These are phyloP conservation scores for Pachyseris speciosa DNA, from an alignment of 64 coral and sea anemone species.

Conservation along the genomic window DNA sequence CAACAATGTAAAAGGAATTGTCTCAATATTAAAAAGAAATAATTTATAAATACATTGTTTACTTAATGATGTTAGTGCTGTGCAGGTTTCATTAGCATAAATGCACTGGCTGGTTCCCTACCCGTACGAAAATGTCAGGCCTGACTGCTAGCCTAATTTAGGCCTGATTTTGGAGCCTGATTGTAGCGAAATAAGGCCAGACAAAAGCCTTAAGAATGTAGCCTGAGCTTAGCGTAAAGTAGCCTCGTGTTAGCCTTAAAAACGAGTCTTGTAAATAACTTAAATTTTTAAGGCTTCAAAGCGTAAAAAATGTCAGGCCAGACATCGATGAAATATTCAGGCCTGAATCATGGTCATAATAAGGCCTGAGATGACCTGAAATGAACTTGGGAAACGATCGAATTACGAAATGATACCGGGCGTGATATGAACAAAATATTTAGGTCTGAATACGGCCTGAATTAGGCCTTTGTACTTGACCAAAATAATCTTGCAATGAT, in stretches of 20 bases:
- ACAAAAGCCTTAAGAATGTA: conserved; percentile 12
- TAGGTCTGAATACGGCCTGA: too few species aligned
- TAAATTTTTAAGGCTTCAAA: not conserved
- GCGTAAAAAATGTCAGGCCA: conserved; percentile 3
- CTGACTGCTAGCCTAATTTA: conserved; percentile 1
- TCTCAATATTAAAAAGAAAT: too few species aligned
- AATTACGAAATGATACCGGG: not conserved
- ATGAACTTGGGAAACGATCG: conserved; percentile 6
- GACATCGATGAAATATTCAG: not conserved
- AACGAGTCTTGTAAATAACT: conserved; percentile 33
- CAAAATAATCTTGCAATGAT: too few species aligned
- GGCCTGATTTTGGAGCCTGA: not conserved
- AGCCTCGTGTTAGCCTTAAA: conserved; percentile 24
- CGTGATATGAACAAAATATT: too few species aligned
- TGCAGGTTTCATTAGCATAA: too few species aligned
- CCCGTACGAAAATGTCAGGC: conserved; percentile 9
- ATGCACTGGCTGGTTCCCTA: too few species aligned
- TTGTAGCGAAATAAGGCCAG: not conserved
- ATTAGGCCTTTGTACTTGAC: too few species aligned
- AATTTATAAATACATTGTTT: too few species aligned
- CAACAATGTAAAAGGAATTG: too few species aligned
- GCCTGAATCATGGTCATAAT: not conserved
- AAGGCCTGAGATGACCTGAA: conserved; percentile 15
- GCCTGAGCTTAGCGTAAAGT: not conserved
- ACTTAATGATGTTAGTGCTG: too few species aligned